Conservation (phyloP, 2,797 vertebrate genomes). For the Pipistrellus pygmaeus region DNA sequence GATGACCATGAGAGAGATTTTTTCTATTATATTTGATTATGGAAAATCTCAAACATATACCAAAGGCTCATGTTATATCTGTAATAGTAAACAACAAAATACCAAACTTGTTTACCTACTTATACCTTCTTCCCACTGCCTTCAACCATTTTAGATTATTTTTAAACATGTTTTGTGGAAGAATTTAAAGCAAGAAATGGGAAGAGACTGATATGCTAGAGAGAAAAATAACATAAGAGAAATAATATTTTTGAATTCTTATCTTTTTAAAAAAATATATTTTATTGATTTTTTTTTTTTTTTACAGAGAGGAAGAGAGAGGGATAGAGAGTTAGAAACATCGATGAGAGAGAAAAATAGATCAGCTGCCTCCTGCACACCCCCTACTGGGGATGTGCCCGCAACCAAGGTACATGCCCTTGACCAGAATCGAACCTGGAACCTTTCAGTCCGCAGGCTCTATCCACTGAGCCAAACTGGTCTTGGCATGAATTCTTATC, state of each 20-base stretch:
- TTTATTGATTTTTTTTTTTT: too few species aligned
- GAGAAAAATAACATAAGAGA: not conserved
- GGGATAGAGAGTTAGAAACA: too few species aligned
- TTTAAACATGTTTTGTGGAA: constrained; percentile 6
- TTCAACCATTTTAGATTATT: not conserved
- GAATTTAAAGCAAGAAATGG: not conserved
- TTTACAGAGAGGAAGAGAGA: too few species aligned
- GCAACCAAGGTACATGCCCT: too few species aligned
- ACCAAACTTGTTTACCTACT: not conserved
- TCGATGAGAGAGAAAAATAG: too few species aligned
- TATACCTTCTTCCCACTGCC: fast-evolving
- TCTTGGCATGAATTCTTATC: too few species aligned
- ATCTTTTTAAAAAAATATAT: not conserved
- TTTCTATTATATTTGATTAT: not conserved
- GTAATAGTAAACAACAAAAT: not conserved
- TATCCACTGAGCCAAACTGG: too few species aligned
- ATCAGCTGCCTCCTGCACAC: too few species aligned
- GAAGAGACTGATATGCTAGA: not conserved
- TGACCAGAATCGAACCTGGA: too few species aligned
- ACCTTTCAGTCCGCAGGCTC: too few species aligned
- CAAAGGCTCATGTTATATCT: not conserved
- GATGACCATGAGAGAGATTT: not conserved
- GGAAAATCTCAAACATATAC: not conserved
- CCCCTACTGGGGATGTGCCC: too few species aligned
- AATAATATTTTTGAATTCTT: not conserved